Evolutionary conservation across 2,113 vertebrate species (phyloP).

Genomic region (Nyctereutes procyonoides): DNA sequence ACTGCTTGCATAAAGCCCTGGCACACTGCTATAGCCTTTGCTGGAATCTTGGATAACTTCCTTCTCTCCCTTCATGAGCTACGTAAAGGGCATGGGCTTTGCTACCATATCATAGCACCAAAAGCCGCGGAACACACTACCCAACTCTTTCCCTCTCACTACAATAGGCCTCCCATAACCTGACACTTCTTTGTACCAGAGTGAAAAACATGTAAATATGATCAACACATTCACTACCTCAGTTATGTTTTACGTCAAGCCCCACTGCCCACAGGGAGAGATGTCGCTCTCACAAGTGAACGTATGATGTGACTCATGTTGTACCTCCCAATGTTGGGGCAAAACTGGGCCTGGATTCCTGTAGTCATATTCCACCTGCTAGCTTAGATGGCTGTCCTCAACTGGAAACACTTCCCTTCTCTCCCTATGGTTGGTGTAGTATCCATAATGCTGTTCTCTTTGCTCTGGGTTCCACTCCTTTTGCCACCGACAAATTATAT

Average conservation of each 20-base stretch:
- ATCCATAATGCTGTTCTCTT: background rate
- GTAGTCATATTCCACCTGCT: background rate
- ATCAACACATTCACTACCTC: background rate
- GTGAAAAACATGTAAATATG: background rate
- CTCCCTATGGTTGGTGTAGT: background rate
- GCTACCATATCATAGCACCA: background rate
- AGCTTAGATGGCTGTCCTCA: background rate
- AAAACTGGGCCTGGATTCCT: rapidly evolving
- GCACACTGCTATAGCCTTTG: background rate
- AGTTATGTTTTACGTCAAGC: background rate
- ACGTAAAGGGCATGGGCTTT: background rate
- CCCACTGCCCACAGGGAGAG: background rate
- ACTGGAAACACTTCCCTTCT: background rate
- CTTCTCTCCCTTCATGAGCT: background rate
- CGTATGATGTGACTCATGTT: background rate
- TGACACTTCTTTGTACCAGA: background rate
- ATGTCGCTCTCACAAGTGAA: background rate
- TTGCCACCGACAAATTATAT: background rate
- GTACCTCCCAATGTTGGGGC: background rate
- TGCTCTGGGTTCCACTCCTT: background rate
- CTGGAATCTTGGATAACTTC: background rate
- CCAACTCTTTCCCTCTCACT: background rate
- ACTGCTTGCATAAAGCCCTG: background rate
- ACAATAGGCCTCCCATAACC: background rate
- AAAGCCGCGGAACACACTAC: background rate